phyloP scores from a whole-genome alignment of 1,140 invertebrate genomes.

The Drosophila kanapiae region DNA sequence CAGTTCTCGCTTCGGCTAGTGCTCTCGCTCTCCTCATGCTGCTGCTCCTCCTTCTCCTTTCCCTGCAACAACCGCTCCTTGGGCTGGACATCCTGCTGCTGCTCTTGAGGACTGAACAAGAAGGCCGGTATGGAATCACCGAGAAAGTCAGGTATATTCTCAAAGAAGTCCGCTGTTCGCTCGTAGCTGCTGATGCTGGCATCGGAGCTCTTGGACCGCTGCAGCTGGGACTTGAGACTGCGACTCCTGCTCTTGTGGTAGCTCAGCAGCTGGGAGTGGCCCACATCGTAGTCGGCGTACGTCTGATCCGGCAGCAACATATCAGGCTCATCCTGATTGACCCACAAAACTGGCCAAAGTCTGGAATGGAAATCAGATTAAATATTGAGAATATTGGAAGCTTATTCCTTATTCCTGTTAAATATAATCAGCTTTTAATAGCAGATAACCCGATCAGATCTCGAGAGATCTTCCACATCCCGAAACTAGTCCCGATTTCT shows the following conservation, averaged over 20 bases:
- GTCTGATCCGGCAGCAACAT: slow-evolving; percentile 89
- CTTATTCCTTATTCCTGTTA: not conserved
- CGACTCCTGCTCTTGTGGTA: slow-evolving; percentile 44
- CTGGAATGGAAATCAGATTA: slow-evolving; percentile 10
- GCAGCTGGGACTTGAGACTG: slow-evolving; percentile 29
- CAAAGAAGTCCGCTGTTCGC: slow-evolving; percentile 75
- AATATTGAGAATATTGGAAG: not conserved
- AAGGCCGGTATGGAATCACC: slow-evolving; percentile 68
- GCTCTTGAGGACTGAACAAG: slow-evolving; percentile 42
- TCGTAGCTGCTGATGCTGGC: slow-evolving; percentile 67
- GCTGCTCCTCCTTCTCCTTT: not conserved
- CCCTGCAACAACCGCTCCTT: not conserved
- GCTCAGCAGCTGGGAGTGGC: slow-evolving; percentile 63
- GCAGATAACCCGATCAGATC: too few relatives aligned
- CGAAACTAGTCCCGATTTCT: not conserved
- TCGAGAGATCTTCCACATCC: not conserved
- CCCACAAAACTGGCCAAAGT: slow-evolving; percentile 34
- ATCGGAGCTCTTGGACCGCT: slow-evolving; percentile 50
- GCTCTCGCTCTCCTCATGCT: slow-evolving; percentile 31
- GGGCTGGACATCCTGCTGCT: slow-evolving; percentile 22
- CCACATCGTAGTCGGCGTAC: slow-evolving; percentile 86
- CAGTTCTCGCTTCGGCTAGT: slow-evolving; percentile 55
- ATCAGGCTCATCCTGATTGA: slow-evolving; percentile 76
- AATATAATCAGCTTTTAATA: not conserved
- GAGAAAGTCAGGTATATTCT: slow-evolving; percentile 78